Conservation (phyloP, 2,113 vertebrate species). For the Excalfactoria chinensis region DNA sequence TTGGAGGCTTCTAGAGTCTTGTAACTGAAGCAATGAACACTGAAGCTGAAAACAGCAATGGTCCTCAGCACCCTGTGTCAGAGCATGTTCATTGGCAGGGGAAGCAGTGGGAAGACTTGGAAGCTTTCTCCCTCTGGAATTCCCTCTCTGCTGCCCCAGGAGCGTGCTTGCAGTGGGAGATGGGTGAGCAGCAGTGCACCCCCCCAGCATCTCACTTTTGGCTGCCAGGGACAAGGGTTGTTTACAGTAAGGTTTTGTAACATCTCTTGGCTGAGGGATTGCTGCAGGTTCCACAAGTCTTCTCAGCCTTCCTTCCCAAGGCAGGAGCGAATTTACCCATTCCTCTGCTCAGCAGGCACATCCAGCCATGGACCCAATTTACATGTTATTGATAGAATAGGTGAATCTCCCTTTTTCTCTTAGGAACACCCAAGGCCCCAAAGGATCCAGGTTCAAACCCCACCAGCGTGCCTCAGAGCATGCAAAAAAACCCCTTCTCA, state of each 20-base stretch:
- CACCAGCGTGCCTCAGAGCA: fast-evolving
- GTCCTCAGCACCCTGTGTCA: background rate
- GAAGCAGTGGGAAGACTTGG: background rate
- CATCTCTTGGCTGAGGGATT: background rate
- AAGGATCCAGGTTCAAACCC: background rate
- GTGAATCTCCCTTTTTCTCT: background rate
- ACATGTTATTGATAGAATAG: background rate
- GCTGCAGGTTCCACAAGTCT: background rate
- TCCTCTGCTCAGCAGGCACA: background rate
- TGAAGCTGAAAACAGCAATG: background rate
- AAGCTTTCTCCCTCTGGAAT: background rate
- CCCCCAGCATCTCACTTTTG: background rate
- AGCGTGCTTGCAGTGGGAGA: background rate
- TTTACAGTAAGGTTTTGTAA: background rate
- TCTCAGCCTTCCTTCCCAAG: background rate
- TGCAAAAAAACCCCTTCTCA: background rate
- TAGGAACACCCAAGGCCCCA: background rate
- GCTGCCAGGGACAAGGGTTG: fast-evolving
- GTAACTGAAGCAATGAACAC: slow-evolving; percentile 42
- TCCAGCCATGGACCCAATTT: background rate
- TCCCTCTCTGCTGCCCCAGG: background rate
- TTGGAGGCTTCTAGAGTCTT: slow-evolving; percentile 6
- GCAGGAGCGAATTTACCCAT: background rate
- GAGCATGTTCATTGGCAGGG: background rate
- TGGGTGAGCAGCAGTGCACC: background rate